Conservation (phyloP, 1,140 invertebrate genomes). For the Wasmannia auropunctata region DNA sequence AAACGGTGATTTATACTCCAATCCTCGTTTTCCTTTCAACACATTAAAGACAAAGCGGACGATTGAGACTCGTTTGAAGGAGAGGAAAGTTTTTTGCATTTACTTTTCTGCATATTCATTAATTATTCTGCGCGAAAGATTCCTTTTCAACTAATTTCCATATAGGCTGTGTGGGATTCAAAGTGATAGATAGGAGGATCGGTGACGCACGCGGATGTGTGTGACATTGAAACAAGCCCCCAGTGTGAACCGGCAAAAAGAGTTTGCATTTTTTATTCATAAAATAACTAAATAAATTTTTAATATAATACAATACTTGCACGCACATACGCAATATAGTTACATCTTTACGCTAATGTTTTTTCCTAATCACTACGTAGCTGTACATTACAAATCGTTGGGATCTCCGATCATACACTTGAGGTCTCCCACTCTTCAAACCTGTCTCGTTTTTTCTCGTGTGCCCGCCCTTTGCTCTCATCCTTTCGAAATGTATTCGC, state of each 20-base stretch:
- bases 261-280: conserved; percentile 75
- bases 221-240: neutral
- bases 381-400: conserved; percentile 74
- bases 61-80: neutral
- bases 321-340: conserved; percentile 66
- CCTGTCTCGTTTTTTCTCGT: neutral
- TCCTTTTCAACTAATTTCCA: neutral
- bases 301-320: conserved; percentile 77
- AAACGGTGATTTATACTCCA: neutral
- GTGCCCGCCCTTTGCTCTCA: neutral
- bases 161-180: neutral
- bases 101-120: neutral
- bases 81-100: neutral
- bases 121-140: neutral
- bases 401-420: conserved; percentile 70
- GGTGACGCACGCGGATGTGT: neutral
- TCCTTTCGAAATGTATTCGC: conserved; percentile 48
- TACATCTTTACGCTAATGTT: conserved; percentile 63
- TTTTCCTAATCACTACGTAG: conserved; percentile 65
- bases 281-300: conserved; percentile 78
- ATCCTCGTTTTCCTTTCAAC: neutral
- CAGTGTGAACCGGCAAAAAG: conserved; percentile 32
- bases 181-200: neutral
- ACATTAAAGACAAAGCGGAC: neutral
- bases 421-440: conserved; percentile 27